Conservation (phyloP, 2,888 invertebrate genomes). For the Drosophila flavopinicola region DNA sequence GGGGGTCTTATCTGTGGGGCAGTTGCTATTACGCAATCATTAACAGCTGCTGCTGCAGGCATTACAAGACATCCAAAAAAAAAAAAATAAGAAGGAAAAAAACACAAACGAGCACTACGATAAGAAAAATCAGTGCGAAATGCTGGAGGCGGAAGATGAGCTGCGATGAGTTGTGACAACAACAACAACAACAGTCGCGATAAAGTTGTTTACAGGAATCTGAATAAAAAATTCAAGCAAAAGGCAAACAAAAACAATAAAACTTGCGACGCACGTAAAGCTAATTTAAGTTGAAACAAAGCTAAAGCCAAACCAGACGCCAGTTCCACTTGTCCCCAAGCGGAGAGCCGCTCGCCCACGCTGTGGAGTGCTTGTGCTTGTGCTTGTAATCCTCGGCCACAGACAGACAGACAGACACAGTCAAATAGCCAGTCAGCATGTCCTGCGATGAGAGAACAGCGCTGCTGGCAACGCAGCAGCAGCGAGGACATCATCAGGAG, state of each 20-base stretch:
- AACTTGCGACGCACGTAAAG: constrained; percentile 45
- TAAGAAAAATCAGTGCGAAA: constrained; percentile 58
- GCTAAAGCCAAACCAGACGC: constrained; percentile 49
- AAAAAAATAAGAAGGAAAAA: background rate
- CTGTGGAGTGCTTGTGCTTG: constrained; percentile 61
- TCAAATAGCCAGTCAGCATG: constrained; percentile 53
- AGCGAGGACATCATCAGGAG: constrained; percentile 46
- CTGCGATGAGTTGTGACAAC: constrained; percentile 16
- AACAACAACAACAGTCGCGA: constrained; percentile 51
- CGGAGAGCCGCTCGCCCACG: constrained; percentile 14
- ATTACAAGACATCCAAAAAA: constrained; percentile 30
- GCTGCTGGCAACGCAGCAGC: constrained; percentile 54
- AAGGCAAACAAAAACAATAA: constrained; percentile 60
- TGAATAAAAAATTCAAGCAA: constrained; percentile 46
- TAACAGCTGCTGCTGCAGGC: constrained; percentile 4
- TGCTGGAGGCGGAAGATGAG: constrained; percentile 68
- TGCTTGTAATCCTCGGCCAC: constrained; percentile 56
- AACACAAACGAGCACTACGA: constrained; percentile 25
- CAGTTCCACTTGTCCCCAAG: constrained; percentile 56
- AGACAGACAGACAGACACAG: constrained; percentile 26
- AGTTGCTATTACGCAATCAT: constrained; percentile 61
- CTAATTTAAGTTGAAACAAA: constrained; percentile 73
- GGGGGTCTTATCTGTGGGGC: constrained; percentile 52
- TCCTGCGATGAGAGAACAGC: constrained; percentile 72
- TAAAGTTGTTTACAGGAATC: constrained; percentile 82